Conservation (phyloP, 1,140 invertebrate genomes). For the Trypoxylus dichotomus region DNA sequence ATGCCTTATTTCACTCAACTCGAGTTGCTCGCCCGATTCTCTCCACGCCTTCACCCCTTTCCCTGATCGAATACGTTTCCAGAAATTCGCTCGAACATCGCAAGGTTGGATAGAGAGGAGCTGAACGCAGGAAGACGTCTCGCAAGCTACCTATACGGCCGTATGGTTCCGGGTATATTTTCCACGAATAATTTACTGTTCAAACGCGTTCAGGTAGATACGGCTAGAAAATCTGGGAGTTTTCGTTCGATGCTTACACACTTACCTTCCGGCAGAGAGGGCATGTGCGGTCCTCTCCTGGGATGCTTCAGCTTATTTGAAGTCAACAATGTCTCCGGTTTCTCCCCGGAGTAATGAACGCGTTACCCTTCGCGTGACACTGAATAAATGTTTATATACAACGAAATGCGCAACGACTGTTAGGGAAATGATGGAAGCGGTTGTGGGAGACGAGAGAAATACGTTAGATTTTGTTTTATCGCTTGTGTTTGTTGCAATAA, state of each 20-base stretch:
- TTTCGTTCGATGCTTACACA: not conserved
- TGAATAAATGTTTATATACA: constrained; percentile 1
- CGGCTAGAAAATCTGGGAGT: not conserved
- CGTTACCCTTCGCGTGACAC: not conserved
- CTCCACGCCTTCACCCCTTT: not conserved
- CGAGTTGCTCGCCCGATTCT: too few relatives aligned
- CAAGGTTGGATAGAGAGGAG: not conserved
- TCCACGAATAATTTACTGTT: not conserved
- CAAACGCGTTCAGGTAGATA: not conserved
- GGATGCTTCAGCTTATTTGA: not conserved
- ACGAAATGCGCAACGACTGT: too few relatives aligned
- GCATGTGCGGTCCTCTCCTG: not conserved
- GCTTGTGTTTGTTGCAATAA: too few relatives aligned
- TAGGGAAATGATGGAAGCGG: too few relatives aligned
- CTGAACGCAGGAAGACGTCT: not conserved
- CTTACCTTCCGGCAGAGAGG: not conserved
- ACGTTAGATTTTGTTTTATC: too few relatives aligned
- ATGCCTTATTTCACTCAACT: too few relatives aligned
- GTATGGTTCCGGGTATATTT: not conserved
- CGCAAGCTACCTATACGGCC: not conserved
- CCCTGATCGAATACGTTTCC: not conserved
- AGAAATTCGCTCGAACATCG: not conserved
- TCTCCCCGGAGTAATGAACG: constrained; percentile 1
- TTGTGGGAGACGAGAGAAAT: too few relatives aligned
- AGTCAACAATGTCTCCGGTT: not conserved